Evolutionary conservation across 2,113 vertebrate species (phyloP).

Genomic region (Glaucomys volans): DNA sequence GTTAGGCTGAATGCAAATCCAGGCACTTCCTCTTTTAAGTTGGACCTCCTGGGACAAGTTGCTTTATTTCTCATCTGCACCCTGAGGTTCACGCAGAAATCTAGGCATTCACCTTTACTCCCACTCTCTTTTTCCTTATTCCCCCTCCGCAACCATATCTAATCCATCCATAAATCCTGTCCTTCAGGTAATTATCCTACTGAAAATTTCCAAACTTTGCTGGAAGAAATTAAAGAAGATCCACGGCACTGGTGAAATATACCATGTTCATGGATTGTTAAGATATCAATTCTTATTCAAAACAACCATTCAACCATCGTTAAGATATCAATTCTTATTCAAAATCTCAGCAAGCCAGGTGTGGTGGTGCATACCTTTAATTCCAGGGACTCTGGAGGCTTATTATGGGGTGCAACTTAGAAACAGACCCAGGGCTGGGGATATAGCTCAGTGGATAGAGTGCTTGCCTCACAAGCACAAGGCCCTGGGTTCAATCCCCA

Average conservation of each 20-base stretch:
- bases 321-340: no score
- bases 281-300: no score
- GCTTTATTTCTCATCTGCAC: neutral
- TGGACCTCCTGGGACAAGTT: neutral
- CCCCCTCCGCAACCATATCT: no score
- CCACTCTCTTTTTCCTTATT: neutral
- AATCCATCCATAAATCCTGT: neutral
- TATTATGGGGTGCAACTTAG: no score
- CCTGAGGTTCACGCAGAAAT: neutral
- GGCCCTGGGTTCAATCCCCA: no score
- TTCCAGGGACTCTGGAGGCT: no score
- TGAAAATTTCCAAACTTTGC: neutral
- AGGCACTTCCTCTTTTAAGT: neutral
- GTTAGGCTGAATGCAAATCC: neutral
- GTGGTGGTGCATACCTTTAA: no score
- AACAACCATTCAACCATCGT: no score
- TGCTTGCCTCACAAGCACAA: no score
- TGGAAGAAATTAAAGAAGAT: neutral
- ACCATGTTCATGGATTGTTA: neutral
- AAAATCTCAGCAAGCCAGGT: no score
- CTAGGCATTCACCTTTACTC: neutral
- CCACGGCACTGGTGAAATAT: neutral
- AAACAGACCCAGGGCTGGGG: no score
- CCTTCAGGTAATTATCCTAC: neutral
- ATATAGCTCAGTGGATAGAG: no score